phyloP scores from a whole-genome alignment of 2,888 invertebrate genomes.

The Vandiemenella viatica region DNA sequence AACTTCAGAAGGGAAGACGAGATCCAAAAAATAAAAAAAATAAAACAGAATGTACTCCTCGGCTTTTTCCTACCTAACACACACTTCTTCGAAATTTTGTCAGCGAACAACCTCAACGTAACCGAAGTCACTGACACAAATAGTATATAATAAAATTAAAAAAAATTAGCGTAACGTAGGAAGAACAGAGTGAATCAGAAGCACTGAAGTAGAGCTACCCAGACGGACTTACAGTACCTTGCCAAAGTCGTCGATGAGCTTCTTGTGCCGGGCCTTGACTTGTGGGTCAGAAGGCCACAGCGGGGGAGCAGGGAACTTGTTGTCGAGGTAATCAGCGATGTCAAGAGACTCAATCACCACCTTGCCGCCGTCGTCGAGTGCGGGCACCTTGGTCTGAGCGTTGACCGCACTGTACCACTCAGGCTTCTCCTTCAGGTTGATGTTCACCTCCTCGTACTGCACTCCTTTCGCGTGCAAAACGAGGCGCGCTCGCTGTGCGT shows the following conservation, averaged over 20 bases:
- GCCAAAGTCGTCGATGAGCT: constrained; percentile 50
- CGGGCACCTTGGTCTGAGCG: constrained; percentile 54
- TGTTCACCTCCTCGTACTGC: constrained; percentile 52
- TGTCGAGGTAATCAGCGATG: constrained; percentile 65
- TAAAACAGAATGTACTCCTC: no score
- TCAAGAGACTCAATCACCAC: constrained; percentile 63
- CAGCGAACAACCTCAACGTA: no score
- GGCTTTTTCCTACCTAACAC: no score
- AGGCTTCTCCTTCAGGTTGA: no score
- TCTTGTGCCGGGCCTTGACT: constrained; percentile 53
- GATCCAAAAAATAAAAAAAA: no score
- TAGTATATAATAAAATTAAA: no score
- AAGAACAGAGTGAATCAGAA: no score
- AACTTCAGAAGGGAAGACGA: no score
- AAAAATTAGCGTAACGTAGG: no score
- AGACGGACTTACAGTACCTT: constrained; percentile 24
- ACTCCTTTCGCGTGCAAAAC: constrained; percentile 64
- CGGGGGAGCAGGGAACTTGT: constrained; percentile 49
- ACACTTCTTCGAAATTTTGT: no score
- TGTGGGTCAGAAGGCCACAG: constrained; percentile 51
- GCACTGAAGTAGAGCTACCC: no score
- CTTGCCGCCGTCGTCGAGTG: constrained; percentile 54
- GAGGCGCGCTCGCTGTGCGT: constrained; percentile 57
- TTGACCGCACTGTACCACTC: constrained; percentile 61
- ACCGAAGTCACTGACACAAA: no score